Base-by-base conservation (phyloP, 2,113 vertebrate genomes). In the Tetrax tetrax region DNA sequence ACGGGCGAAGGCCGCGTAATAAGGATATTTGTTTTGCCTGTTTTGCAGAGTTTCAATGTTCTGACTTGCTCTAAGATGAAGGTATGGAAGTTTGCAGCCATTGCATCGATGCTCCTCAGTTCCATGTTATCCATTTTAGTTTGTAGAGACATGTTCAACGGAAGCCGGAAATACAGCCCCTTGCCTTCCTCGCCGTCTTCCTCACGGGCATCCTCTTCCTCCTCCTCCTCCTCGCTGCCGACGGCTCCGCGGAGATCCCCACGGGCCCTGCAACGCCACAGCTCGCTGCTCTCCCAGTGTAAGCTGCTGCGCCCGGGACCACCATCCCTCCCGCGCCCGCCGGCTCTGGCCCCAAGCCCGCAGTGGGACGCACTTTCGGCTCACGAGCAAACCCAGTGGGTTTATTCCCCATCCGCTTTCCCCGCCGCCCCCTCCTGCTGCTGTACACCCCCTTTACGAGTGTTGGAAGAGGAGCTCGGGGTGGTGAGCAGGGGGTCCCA, bases 31-130 rank as follows among this genome's bases (percentile, higher is more conserved):
- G 79, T 97, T 87, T 95, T 95, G 96, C 95, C 92, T 98, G 76
- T 97, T 96, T 98, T 87, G 63, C 98, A 99, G 99, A 98, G 97
- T 98, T 97, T 98, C 98, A 98, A 99, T 99, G 99, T 98, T 98
- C 98, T 98, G 98, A 98, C 97, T 98, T 93, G 95, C 98, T 98
- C 98, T 99, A 99, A 99, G 98, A 99, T 99, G 99, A 99, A 99
- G 99, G 98, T 99, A 99, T 99, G 99, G 99, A 99, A 99, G 98
- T 97, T 97, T 97, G 98, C 98, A 98, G 98, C 98, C 98, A 98
- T 99, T 93, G 98, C 98, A 98, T 98, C 98, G 96, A 97, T 99
- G 98, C 98, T 99, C 97, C 98, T 98, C 97, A 98, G 98, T 82
- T 98, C 98, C 97, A 91, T 98, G 89, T 97, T 99, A 91, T 98